phyloP scores from a whole-genome alignment of 2,113 vertebrate species.

The Xiphias gladius region DNA sequence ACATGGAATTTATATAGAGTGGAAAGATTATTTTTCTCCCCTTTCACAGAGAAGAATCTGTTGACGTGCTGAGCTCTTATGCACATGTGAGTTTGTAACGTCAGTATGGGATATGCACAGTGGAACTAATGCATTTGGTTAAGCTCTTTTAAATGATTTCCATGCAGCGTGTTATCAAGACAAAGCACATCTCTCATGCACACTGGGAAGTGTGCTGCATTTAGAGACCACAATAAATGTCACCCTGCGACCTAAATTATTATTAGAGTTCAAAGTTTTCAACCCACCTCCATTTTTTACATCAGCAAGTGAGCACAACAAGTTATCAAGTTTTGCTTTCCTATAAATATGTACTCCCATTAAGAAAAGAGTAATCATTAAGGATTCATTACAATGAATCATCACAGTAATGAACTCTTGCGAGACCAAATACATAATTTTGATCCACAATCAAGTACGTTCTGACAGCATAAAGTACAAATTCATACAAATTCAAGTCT shows the following conservation, averaged over 20 bases:
- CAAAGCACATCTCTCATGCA: conserved; percentile 58
- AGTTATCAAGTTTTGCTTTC: neutral
- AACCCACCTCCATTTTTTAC: neutral
- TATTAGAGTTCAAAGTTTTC: neutral
- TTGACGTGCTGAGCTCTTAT: conserved; percentile 73
- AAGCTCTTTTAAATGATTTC: conserved; percentile 73
- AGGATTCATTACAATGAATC: too few relatives aligned
- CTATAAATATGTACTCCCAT: neutral
- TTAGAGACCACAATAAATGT: conserved; percentile 34
- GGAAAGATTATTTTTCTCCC: conserved; percentile 42
- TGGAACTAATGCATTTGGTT: conserved; percentile 77
- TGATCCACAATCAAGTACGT: neutral
- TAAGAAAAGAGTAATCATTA: neutral
- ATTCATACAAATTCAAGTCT: neutral
- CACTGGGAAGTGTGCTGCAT: conserved; percentile 39
- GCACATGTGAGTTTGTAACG: conserved; percentile 70
- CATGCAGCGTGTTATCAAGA: conserved; percentile 60
- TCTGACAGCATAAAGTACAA: neutral
- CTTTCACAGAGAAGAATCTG: conserved; percentile 41
- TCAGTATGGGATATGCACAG: conserved; percentile 60
- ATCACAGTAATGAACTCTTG: too few relatives aligned
- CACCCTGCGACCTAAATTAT: conserved; percentile 14
- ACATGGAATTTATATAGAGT: conserved; percentile 45
- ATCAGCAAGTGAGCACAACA: conserved; percentile 3
- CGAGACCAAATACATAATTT: neutral